Base-by-base conservation (phyloP, 2,888 invertebrate genomes). In the Zootermopsis nevadensis region DNA sequence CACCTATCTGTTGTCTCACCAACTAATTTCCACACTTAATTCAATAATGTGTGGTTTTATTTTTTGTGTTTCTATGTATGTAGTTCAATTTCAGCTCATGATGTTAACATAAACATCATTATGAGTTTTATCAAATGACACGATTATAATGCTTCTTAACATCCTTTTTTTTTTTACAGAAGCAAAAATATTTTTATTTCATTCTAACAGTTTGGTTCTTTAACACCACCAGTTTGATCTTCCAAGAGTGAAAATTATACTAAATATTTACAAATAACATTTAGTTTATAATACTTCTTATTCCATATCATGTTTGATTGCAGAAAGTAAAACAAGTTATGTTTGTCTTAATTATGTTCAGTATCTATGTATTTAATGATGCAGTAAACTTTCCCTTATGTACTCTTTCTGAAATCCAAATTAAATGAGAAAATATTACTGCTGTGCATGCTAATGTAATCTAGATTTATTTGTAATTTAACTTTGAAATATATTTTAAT, bases 31-130 rank as follows among this genome's bases (percentile, higher is more conserved):
- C 30, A n/a, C 35, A 42, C 22, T 77, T 27, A n/a, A 30, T 77
- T 42, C 27, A 4, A 10, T 77, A 24, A 74, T 74, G 24, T 38
- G 33, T 74, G 74, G n/a, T 30, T n/a, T 74, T 74, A 24, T 74
- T 74, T 38, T 74, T 69, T 31, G 30, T 77, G 42, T 77, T 33
- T 76, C 27, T 42, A 27, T 77, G 38, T 42, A 22, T 77, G 42
- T 77, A 77, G 35, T 8, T 48, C 19, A 7, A n/a, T 77, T 77
- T 77, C 48, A 48, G 77, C 48, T 48, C 15, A 15, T 48, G 19
- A 48, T 38, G 38, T 38, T 38, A 38, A 38, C 38, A 38, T 38
- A 38, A 38, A 38, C 4, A 10, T 38, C 38, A 38, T 48, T 15
- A 48, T 48, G 0, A 48, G 3, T 48, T 19, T 48, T 48, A 19